Evolutionary conservation across 2,888 invertebrate species (phyloP), one percentile per base, ranked within the genome.

Genomic region (Sarcophaga caerulescens): DNA sequence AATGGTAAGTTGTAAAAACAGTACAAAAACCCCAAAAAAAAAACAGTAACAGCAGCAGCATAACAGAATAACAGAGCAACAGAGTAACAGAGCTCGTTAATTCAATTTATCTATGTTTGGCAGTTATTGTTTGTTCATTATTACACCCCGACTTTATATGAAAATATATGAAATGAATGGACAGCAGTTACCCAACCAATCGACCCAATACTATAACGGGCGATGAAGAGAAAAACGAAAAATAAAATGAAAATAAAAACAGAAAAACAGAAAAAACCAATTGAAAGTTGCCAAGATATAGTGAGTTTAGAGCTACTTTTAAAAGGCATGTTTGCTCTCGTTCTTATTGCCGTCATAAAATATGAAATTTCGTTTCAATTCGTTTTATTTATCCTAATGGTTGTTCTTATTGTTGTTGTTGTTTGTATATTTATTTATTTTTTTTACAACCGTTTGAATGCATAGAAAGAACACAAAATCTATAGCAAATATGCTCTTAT

Each of bases 81-180:
- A 59, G 19, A 71, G 10, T n/a, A 52, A 65, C n/a, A 47, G n/a
- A 71, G 85, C 89, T 89, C 88, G 88, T 88, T 89, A 89, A 89
- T 89, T 89, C 88, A 88, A 89, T 88, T 89, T 89, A 88, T 88
- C 89, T 87, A 85, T 88, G 88, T 88, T 88, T 89, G 88, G 88
- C 88, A 88, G 88, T 89, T 88, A 89, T 89, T 89, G 88, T 89
- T 88, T 89, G 88, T 88, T 88, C 85, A 88, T 88, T 85, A 88
- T 88, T 86, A 78, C 84, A 84, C 78, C 69, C 85, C 84, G 57
- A 82, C 74, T 69, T 66, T 57, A 69, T 74, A 68, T 65, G 81
- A 66, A 66, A 68, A 71, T 35, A 47, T 3, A 14, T 14, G 17
- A 52, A 52, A 52, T 4, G 17, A 17, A 14, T 17, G 52, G 52